These are phyloP conservation scores for Xestia xanthographa DNA, from an alignment of 2,888 invertebrate genomes.

Conservation along the genomic window DNA sequence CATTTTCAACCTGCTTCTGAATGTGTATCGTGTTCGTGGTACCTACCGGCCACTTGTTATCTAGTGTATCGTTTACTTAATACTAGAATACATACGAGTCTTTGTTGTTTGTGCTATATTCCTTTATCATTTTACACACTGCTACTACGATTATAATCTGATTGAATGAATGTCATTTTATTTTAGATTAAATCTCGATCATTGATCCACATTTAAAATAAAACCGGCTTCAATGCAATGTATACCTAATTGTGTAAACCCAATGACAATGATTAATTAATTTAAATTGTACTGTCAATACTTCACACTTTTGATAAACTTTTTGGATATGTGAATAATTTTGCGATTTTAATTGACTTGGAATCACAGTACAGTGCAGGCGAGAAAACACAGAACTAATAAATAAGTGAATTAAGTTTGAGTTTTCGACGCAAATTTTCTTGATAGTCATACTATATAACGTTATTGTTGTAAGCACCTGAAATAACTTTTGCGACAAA, in stretches of 20 bases:
- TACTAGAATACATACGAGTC: not conserved
- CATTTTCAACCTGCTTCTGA: constrained; percentile 43
- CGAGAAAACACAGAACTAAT: not conserved
- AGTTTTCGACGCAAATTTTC: too few relatives aligned
- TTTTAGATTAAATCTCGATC: constrained; percentile 8
- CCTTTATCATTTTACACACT: not conserved
- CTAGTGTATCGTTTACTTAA: constrained; percentile 28
- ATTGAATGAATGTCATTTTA: constrained; percentile 27
- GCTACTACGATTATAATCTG: not conserved
- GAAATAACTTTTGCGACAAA: not conserved
- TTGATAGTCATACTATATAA: too few relatives aligned
- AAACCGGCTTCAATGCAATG: constrained; percentile 5
- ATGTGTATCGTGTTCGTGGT: constrained; percentile 28
- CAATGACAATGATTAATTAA: constrained; percentile 1
- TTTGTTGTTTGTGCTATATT: not conserved
- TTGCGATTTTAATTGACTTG: not conserved
- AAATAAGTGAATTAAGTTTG: too few relatives aligned
- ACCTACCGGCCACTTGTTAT: constrained; percentile 18
- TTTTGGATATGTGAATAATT: not conserved
- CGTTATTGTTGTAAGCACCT: not conserved
- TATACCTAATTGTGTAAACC: not conserved
- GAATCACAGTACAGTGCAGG: not conserved
- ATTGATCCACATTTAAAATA: not conserved
- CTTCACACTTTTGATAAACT: not conserved
- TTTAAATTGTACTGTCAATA: constrained; percentile 2